phyloP scores from a whole-genome alignment of 2,888 invertebrate genomes.

The Callyntrura guangdongensis region DNA sequence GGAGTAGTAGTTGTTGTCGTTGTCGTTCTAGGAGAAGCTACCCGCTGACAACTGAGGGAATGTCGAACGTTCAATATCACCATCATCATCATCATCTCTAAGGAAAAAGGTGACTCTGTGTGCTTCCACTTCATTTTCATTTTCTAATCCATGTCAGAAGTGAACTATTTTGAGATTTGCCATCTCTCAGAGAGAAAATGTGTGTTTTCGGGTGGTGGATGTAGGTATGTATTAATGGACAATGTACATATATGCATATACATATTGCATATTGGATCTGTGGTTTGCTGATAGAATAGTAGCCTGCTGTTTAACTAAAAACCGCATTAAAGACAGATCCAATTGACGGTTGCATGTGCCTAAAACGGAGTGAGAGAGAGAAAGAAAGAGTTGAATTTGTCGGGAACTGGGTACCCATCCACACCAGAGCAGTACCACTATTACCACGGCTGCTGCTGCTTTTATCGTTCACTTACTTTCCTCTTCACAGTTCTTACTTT shows the following conservation, averaged over 20 bases:
- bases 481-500: neutral
- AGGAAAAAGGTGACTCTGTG: slow-evolving; percentile 29
- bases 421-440: no score
- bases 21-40: neutral
- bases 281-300: neutral
- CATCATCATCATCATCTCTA: neutral
- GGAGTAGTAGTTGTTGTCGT: neutral
- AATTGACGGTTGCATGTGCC: slow-evolving; percentile 34
- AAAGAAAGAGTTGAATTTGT: no score
- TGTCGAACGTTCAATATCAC: slow-evolving; percentile 13
- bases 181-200: no score
- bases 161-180: no score
- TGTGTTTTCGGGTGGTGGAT: no score
- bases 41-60: slow-evolving; percentile 41
- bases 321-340: slow-evolving; percentile 34
- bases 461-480: neutral
- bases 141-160: slow-evolving; percentile 48
- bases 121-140: slow-evolving; percentile 53
- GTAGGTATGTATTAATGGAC: no score
- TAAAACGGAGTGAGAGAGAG: no score
- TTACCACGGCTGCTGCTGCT: slow-evolving; percentile 7
- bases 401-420: no score
- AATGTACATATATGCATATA: neutral
- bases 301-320: slow-evolving; percentile 25
- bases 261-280: neutral